Percentiles rank a stretch among this genome's conserved stretches.
Evolutionary conservation across 2,888 invertebrate species (phyloP).

Genomic region (Synanthedon formicaeformis): DNA sequence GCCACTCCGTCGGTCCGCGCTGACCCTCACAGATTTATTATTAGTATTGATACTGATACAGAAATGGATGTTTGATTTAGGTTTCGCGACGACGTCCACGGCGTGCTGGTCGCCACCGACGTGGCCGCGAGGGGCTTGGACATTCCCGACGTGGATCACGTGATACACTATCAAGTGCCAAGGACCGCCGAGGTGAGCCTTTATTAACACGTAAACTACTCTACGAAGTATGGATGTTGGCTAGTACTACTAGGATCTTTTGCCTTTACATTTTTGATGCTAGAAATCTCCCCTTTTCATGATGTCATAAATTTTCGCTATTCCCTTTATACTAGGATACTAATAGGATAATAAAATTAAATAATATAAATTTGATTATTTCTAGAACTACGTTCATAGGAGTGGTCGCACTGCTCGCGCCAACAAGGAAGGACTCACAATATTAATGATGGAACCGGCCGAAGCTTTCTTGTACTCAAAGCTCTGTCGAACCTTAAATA

Average conservation of each 20-base stretch:
- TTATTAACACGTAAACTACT: neutral
- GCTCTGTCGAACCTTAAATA: conserved; percentile 85
- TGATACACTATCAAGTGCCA: conserved; percentile 96
- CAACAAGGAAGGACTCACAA: conserved; percentile 87
- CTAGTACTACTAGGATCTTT: too few relatives aligned
- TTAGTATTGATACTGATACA: too few relatives aligned
- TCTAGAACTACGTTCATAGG: conserved; percentile 91
- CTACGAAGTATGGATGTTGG: too few relatives aligned
- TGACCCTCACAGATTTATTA: too few relatives aligned
- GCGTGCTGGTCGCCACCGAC: conserved; percentile 92
- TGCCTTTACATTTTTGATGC: too few relatives aligned
- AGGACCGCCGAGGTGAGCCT: conserved; percentile 83
- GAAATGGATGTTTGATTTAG: too few relatives aligned
- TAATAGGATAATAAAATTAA: too few relatives aligned
- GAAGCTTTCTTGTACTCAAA: conserved; percentile 85
- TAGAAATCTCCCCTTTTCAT: too few relatives aligned
- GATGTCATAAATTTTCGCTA: too few relatives aligned
- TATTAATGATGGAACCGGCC: conserved; percentile 90
- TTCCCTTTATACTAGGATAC: too few relatives aligned
- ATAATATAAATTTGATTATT: too few relatives aligned
- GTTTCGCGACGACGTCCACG: conserved; percentile 77
- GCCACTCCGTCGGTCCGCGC: too few relatives aligned
- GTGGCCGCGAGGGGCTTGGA: conserved; percentile 98
- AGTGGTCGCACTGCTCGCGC: conserved; percentile 97
- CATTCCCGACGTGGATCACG: conserved; percentile 93